These are phyloP conservation scores for Proteles cristata DNA, from an alignment of 2,113 vertebrate genomes.

Conservation along the genomic window DNA sequence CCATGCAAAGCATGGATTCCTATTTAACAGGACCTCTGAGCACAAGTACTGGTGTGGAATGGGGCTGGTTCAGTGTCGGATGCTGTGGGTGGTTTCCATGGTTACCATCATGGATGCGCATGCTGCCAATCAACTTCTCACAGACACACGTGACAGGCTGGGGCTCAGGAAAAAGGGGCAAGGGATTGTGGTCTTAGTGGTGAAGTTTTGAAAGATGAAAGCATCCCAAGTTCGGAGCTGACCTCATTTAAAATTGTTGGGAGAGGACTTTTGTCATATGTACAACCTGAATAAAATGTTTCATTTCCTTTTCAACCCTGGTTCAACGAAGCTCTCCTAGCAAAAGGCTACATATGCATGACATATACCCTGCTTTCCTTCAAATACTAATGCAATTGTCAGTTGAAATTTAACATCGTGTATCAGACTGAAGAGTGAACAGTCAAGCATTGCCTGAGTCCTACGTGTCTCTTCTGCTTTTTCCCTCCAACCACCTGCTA, in stretches of 20 bases:
- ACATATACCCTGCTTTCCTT: background rate
- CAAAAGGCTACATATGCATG: background rate
- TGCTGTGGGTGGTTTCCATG: conserved; percentile 34
- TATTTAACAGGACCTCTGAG: conserved; percentile 30
- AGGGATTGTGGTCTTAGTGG: background rate
- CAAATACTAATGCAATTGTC: background rate
- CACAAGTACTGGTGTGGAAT: background rate
- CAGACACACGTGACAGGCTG: background rate
- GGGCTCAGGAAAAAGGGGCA: background rate
- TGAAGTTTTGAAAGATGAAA: background rate
- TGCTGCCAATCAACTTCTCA: background rate
- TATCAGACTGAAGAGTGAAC: background rate
- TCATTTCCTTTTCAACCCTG: background rate
- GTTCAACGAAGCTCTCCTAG: no score
- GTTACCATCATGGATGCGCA: background rate
- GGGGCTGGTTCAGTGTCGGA: background rate
- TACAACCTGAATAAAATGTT: background rate
- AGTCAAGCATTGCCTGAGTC: background rate
- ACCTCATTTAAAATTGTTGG: background rate
- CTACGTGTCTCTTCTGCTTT: background rate
- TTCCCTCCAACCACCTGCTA: background rate
- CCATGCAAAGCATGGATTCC: conserved; percentile 10
- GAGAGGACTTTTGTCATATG: background rate
- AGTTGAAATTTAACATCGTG: background rate
- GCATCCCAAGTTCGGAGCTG: background rate